Percentiles rank a stretch among this genome's conserved stretches.
These are phyloP conservation scores for Acipenser ruthenus DNA, from an alignment of 2,797 vertebrate genomes.

Conservation along the genomic window DNA sequence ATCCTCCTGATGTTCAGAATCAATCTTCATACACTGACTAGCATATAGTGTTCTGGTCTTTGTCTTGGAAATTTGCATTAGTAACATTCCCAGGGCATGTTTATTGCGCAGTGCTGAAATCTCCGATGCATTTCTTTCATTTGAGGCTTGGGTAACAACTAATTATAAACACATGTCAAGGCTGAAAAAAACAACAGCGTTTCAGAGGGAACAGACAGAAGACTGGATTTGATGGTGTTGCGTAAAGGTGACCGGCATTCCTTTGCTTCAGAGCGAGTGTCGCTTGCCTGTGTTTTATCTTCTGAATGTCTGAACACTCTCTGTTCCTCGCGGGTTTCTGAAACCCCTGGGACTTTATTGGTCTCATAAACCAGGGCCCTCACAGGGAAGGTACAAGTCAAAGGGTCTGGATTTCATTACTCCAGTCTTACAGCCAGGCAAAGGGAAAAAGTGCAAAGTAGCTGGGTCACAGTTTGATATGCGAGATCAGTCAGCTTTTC, in stretches of 20 bases:
- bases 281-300: too few species aligned
- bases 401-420: conserved; percentile 56
- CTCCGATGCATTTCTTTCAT: conserved; percentile 8
- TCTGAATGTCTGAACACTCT: too few species aligned
- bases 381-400: conserved; percentile 29
- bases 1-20: conserved; percentile 1
- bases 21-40: neutral
- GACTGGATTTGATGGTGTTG: neutral
- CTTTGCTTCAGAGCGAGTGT: neutral
- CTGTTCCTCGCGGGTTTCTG: too few species aligned
- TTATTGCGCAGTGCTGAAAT: conserved; percentile 1
- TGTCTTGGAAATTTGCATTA: conserved; percentile 7
- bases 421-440: conserved; percentile 43
- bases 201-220: neutral
- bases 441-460: conserved; percentile 51
- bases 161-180: conserved; percentile 8
- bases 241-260: neutral
- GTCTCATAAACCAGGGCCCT: conserved; percentile 24
- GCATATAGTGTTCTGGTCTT: neutral
- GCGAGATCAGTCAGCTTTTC: conserved; percentile 43
- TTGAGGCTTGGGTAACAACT: conserved; percentile 6
- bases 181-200: neutral
- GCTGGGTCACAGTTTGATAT: conserved; percentile 51
- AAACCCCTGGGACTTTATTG: too few species aligned
- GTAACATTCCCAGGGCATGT: conserved; percentile 1